Conservation (phyloP, 2,888 invertebrate species). For the Nephrotoma appendiculata region DNA sequence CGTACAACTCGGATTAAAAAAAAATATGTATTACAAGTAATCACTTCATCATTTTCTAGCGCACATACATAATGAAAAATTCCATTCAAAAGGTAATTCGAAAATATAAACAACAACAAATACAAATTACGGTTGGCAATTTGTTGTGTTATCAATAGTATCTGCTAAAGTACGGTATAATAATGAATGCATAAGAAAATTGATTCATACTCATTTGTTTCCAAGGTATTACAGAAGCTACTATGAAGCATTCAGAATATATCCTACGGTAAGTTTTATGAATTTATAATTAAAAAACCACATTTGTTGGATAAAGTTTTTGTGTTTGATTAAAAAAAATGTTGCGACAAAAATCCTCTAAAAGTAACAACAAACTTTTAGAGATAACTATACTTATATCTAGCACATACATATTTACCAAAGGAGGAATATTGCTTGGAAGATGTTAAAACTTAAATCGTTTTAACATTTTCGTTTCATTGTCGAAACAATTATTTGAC, state of each 20-base stretch:
- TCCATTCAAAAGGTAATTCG: not conserved
- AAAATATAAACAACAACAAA: not conserved
- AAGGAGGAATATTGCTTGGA: no score
- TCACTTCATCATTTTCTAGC: not conserved
- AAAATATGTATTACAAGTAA: not conserved
- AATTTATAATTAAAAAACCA: not conserved
- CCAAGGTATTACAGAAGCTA: not conserved
- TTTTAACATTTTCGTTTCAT: no score
- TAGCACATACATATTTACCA: no score
- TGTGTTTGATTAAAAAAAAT: no score
- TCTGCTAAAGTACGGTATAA: no score
- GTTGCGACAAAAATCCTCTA: no score
- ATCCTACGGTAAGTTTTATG: not conserved
- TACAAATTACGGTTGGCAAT: not conserved
- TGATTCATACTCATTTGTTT: not conserved
- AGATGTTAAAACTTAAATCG: no score
- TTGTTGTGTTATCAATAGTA: no score
- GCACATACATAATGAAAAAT: not conserved
- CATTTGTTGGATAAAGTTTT: not conserved
- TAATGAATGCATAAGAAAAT: not conserved
- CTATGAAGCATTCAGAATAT: not conserved
- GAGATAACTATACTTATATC: no score
- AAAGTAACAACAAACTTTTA: no score
- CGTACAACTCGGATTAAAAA: no score
- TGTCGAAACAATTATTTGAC: no score